Base-by-base conservation (phyloP, 2,113 vertebrate species). In the Phyllopteryx taeniolatus region DNA sequence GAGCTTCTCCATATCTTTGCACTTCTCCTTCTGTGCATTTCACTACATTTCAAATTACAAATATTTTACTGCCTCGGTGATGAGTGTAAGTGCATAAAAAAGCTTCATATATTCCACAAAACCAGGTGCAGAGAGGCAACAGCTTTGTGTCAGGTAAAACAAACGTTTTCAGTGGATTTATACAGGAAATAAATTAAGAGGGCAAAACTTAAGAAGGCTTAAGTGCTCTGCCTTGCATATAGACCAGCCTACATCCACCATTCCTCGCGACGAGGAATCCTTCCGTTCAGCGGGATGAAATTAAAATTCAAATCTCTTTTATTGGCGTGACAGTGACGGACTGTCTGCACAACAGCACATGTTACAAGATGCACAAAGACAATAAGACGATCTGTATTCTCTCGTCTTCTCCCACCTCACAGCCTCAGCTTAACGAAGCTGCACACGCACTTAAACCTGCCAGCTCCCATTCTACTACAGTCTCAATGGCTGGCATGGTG, bases 291-390 rank as follows among this genome's bases (percentile, higher is more conserved):
- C 56, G 69, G 8, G 60, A 73, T 72, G 77, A 78, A 88, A 88
- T 85, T 81, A 13, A 62, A 82, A 88, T 87, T 90, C 77, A 82
- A 88, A 90, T 87, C 88, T 83, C 74, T 73, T 90, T 86, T 80
- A 84, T 79, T 83, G 81, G 80, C 78, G 39, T 83, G 79, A 78
- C 82, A 68, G 71, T 53, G 53, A 74, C 56, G 78, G 74, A 65
- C 59, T 73, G 79, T 87, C 81, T 82, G 72, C 73, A 72, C 77
- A 73, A 79, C 69, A 63, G 71, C 84, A 86, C 84, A 75, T 76
- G 85, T 82, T 77, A 63, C 73, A 75, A 85, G 72, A 78, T 61
- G 54, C 31, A 74, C 76, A 75, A 74, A 89, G 84, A 87, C 87
- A 90, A 86, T 84, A 87, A 88, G 82, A 84, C 78, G 71, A 76